A percentile compares a stretch with the other conserved stretches of the same genome.
Conservation (phyloP, 2,797 vertebrate genomes). For the Rhinella marina region DNA sequence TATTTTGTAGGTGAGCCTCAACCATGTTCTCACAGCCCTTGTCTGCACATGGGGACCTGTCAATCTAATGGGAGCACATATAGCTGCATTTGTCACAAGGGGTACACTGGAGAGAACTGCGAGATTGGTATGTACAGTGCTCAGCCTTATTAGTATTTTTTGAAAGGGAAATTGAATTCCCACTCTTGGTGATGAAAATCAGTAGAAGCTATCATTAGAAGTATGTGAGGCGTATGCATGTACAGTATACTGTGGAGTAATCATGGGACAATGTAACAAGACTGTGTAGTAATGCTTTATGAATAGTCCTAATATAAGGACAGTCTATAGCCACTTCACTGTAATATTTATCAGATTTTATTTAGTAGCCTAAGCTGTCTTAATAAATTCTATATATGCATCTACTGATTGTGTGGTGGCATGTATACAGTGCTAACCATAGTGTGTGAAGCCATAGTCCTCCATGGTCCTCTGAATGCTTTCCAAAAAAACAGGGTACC, state of each 20-base stretch:
- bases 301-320: not conserved
- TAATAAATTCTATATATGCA: too few species aligned
- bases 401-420: too few species aligned
- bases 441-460: too few species aligned
- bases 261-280: not conserved
- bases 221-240: not conserved
- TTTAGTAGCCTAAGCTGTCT: too few species aligned
- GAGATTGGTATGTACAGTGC: constrained; percentile 84
- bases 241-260: not conserved
- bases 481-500: too few species aligned
- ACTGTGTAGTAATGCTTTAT: not conserved
- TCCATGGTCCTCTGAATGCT: too few species aligned
- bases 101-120: constrained; percentile 94
- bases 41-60: constrained; percentile 91
- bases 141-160: not conserved
- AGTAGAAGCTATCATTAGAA: not conserved
- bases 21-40: constrained; percentile 90
- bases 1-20: constrained; percentile 74
- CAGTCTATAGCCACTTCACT: too few species aligned
- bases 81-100: constrained; percentile 88
- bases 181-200: not conserved
- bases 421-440: too few species aligned
- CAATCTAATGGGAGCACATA: constrained; percentile 83
- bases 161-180: not conserved
- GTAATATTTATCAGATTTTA: too few species aligned